Evolutionary conservation across 2,113 vertebrate genomes (phyloP).

Genomic region (Dasyornis broadbenti): DNA sequence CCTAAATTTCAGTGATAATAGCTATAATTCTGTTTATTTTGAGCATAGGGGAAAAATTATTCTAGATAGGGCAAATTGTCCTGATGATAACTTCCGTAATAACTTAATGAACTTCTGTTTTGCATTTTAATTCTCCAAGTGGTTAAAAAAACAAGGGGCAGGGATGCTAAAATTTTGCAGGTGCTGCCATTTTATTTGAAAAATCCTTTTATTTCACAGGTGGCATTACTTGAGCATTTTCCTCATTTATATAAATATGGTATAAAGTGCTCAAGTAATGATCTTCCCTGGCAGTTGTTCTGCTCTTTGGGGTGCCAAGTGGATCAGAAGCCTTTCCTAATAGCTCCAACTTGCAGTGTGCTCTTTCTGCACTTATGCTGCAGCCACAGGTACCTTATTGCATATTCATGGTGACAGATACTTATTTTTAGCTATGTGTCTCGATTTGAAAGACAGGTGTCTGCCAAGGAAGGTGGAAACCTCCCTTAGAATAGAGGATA

Average conservation of each 20-base stretch:
- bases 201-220: neutral
- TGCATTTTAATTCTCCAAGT: neutral
- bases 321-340: neutral
- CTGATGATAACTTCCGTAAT: neutral
- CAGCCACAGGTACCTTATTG: neutral
- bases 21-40: neutral
- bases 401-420: neutral
- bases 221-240: neutral
- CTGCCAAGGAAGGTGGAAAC: no score
- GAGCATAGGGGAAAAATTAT: neutral
- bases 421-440: neutral
- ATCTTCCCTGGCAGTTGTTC: neutral
- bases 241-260: neutral
- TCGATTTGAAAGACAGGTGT: no score
- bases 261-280: neutral
- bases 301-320: neutral
- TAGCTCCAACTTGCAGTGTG: neutral
- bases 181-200: neutral
- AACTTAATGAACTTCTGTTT: neutral
- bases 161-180: neutral
- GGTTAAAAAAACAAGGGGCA: accelerated
- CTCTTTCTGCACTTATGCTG: neutral
- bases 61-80: neutral
- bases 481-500: no score
- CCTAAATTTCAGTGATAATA: neutral